Percentiles rank a stretch among this genome's conserved stretches.
Conservation (phyloP, 1,140 invertebrate genomes). For the Platyscapa corneri region DNA sequence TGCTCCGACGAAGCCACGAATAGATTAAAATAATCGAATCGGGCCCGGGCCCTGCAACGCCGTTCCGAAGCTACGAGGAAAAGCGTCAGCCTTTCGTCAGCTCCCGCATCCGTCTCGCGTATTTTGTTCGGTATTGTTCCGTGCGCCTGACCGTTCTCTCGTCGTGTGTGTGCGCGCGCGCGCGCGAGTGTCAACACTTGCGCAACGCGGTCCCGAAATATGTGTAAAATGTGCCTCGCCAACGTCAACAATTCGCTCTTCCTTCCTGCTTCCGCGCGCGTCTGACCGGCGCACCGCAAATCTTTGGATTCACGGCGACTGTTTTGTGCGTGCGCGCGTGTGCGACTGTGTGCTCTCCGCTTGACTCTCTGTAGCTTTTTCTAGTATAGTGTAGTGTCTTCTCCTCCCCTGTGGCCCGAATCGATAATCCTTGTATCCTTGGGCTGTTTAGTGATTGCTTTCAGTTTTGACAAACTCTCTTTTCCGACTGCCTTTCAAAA, state of each 20-base stretch:
- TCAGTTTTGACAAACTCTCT: not conserved
- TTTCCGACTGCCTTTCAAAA: constrained; percentile 26
- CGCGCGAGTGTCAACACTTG: not conserved
- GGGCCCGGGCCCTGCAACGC: too few relatives aligned
- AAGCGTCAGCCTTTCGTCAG: not conserved
- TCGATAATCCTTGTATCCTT: constrained; percentile 23
- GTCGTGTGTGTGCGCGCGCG: too few relatives aligned
- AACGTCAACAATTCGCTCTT: not conserved
- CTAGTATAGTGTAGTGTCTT: not conserved
- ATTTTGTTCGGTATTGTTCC: too few relatives aligned
- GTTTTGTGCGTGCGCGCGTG: too few relatives aligned
- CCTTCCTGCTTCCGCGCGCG: not conserved
- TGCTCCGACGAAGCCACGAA: too few relatives aligned
- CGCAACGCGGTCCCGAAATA: too few relatives aligned
- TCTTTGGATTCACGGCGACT: constrained; percentile 40
- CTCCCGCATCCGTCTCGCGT: too few relatives aligned
- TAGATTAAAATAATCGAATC: too few relatives aligned
- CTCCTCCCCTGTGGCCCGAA: not conserved
- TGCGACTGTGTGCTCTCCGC: too few relatives aligned
- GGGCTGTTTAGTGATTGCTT: not conserved
- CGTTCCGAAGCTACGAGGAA: not conserved
- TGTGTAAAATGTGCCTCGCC: not conserved
- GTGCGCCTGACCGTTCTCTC: too few relatives aligned
- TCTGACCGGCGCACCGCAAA: not conserved
- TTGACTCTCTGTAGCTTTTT: constrained; percentile 17